Conservation (phyloP, 2,797 vertebrate genomes). For the Emys orbicularis region DNA sequence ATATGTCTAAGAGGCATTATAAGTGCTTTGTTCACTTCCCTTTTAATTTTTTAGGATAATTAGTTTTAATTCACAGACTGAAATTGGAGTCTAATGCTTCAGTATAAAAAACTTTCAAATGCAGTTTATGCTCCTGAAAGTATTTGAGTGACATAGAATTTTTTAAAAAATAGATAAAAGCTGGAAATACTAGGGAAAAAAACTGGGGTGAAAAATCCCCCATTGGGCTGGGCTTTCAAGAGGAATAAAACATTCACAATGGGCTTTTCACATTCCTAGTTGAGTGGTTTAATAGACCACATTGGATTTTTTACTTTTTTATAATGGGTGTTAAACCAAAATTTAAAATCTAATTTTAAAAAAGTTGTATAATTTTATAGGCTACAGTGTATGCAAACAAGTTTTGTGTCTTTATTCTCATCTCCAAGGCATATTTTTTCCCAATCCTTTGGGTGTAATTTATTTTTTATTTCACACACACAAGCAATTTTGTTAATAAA, state of each 20-base stretch:
- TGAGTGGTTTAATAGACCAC: neutral
- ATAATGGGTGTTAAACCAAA: neutral
- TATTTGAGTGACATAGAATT: neutral
- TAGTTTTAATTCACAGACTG: neutral
- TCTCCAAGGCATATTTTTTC: neutral
- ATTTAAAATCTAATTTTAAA: neutral
- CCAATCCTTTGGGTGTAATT: neutral
- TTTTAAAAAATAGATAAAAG: neutral
- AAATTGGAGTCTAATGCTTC: neutral
- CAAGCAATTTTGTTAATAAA: neutral
- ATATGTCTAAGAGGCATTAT: neutral
- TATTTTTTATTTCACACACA: neutral
- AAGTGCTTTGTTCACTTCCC: neutral
- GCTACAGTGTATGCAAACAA: neutral
- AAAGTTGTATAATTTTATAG: neutral
- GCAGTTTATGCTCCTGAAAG: neutral
- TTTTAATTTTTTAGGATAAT: neutral
- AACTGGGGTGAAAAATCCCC: neutral
- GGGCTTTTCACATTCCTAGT: neutral
- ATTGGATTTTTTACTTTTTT: neutral
- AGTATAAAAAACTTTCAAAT: neutral
- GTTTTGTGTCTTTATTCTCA: neutral
- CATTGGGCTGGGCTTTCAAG: neutral
- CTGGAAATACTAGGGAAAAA: neutral
- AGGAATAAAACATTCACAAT: neutral